Evolutionary conservation across 2,113 vertebrate genomes (phyloP), one percentile per base, ranked within the genome.

Genomic region (Larimichthys crocea): DNA sequence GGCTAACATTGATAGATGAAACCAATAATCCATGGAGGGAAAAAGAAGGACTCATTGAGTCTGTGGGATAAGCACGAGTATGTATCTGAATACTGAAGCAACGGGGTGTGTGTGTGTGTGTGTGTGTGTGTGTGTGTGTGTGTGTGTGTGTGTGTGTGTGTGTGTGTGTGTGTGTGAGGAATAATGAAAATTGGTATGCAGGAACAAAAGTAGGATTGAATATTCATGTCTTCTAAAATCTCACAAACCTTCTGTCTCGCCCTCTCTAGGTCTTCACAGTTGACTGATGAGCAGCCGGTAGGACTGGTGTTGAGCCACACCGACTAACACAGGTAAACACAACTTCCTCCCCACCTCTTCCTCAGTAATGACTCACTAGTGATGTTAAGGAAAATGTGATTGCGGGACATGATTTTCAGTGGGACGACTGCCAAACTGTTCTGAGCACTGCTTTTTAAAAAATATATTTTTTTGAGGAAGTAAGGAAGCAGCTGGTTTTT

Each of bases 251-350:
- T 74, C 19, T 44, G 16, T 69, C 48, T 29, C 3, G 16, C 15
- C 16, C 22, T 22, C 26, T 85, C 40, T 83, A 84, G 88, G 62
- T 89, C 83, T 82, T 76, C 72, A 48, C 69, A 73, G 79, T 74
- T 40, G 70, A 77, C 89, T 76, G 76, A 92, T 89, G 91, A 91
- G 74, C 79, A 78, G 80, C 76, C 71, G 65, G 61, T 92, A 92
- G 80, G 66, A 74, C 74, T 11, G n/a, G 35, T 71, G 63, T 83
- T 84, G 78, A 83, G 50, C 77, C 50, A 72, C 82, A 80, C 69
- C 48, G 22, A 89, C 77, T 80, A 69, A 75, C 80, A 74, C 57
- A 93, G 93, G 93, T 94, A 90, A 93, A 88, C 79, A 86, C 77
- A 31, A 26, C n/a, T 35, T 60, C 42, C 16, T 63, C 76, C 46